Evolutionary conservation across 2,113 vertebrate species (phyloP).

Genomic region (Pomatorhinus ruficollis): DNA sequence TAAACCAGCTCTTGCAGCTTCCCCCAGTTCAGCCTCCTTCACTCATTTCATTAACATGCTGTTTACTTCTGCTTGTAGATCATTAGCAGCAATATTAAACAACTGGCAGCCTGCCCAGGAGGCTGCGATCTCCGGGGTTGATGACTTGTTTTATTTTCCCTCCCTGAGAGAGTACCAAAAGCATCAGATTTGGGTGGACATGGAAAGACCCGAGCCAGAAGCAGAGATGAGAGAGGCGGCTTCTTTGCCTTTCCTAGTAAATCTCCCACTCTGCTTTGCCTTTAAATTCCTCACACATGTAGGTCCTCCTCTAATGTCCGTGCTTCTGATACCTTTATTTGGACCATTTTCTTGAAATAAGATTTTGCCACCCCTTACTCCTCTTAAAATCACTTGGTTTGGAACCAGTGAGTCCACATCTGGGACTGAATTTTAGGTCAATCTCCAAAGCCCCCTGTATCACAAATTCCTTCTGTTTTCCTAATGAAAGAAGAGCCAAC

Average conservation of each 20-base stretch:
- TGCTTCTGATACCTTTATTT: not conserved
- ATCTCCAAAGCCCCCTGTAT: not conserved
- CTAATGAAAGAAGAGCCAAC: not conserved
- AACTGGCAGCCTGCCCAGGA: conserved; percentile 63
- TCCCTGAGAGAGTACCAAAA: not conserved
- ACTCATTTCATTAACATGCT: conserved; percentile 59
- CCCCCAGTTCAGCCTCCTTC: conserved; percentile 25
- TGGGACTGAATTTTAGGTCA: not conserved
- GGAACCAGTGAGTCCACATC: not conserved
- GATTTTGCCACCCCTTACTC: not conserved
- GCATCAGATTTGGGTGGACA: not conserved
- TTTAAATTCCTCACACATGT: not conserved
- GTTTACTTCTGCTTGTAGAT: conserved; percentile 66
- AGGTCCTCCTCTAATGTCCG: not conserved
- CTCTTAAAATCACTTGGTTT: not conserved
- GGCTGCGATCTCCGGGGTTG: conserved; percentile 15
- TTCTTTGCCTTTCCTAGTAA: not conserved
- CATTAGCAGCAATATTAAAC: conserved; percentile 67
- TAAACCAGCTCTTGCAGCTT: not conserved
- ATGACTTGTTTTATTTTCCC: conserved; percentile 51
- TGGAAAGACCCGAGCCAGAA: not conserved
- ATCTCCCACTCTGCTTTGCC: not conserved
- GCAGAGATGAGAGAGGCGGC: not conserved
- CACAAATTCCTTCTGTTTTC: not conserved
- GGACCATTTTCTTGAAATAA: not conserved